These are phyloP conservation scores for Chanos chanos DNA, from an alignment of 2,797 vertebrate genomes.

Conservation along the genomic window DNA sequence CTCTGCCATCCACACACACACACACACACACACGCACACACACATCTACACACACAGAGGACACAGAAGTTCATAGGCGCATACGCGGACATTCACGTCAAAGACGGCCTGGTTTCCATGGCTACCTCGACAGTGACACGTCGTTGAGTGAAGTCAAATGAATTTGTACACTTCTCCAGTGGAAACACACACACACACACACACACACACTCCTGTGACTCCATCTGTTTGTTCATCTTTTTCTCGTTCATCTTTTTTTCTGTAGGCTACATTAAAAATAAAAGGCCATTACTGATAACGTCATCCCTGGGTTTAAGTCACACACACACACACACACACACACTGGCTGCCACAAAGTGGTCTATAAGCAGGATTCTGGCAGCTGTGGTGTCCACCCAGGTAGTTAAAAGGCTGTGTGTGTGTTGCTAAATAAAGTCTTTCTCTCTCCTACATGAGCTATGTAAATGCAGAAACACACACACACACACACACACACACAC, in stretches of 20 bases:
- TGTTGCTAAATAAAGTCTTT: too few species aligned
- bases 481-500: too few species aligned
- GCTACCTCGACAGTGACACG: constrained; percentile 17
- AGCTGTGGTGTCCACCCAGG: constrained; percentile 17
- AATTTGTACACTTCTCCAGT: constrained; percentile 12
- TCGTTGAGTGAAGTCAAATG: constrained; percentile 16
- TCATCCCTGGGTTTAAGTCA: too few species aligned
- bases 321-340: not conserved
- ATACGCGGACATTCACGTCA: constrained; percentile 5
- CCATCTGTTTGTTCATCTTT: too few species aligned
- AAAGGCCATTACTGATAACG: too few species aligned
- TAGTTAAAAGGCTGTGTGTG: too few species aligned
- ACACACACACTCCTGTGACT: too few species aligned
- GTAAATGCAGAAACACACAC: too few species aligned
- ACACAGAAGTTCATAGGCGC: not conserved
- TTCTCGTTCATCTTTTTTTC: too few species aligned
- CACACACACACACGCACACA: not conserved
- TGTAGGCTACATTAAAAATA: too few species aligned
- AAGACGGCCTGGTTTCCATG: constrained; percentile 20
- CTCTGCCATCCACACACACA: not conserved
- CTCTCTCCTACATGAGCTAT: not conserved
- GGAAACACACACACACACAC: constrained; percentile 1
- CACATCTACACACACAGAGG: not conserved
- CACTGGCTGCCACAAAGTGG: not conserved
- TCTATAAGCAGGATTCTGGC: not conserved